Conservation (phyloP, 2,888 invertebrate genomes). For the Rotaria sp. region DNA sequence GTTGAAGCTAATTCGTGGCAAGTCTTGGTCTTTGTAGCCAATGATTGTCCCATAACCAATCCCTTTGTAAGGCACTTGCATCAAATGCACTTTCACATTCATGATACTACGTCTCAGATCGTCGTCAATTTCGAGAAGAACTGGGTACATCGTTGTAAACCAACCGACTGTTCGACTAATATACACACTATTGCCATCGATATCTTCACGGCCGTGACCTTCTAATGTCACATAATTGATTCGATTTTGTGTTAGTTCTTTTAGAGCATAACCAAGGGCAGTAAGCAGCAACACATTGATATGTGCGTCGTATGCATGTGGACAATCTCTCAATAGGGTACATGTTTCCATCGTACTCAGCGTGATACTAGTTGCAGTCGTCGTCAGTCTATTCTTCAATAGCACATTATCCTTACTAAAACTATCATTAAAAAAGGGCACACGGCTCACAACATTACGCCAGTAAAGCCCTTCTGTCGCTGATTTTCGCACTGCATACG, state of each 20-base stretch:
- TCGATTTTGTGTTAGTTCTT: background rate
- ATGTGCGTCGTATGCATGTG: background rate
- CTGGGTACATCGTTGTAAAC: constrained; percentile 14
- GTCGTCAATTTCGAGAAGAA: background rate
- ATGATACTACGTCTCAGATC: background rate
- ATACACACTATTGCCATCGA: background rate
- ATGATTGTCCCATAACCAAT: background rate
- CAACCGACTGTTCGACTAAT: background rate
- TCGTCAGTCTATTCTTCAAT: background rate
- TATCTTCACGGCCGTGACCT: background rate
- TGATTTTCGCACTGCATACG: background rate
- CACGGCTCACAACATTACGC: background rate
- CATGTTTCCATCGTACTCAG: background rate
- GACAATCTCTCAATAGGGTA: background rate
- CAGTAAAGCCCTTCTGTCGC: background rate
- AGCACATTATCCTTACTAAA: background rate
- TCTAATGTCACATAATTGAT: constrained; percentile 18
- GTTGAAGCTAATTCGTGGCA: constrained; percentile 14
- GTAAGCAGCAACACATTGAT: constrained; percentile 1
- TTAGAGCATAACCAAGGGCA: background rate
- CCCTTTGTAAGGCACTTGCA: constrained; percentile 22
- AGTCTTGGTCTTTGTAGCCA: constrained; percentile 8
- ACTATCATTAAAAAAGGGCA: background rate
- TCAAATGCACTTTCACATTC: background rate
- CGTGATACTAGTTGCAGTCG: background rate